Conservation (phyloP, 2,797 vertebrate species). For the Cynodonichthys magdalenae region DNA sequence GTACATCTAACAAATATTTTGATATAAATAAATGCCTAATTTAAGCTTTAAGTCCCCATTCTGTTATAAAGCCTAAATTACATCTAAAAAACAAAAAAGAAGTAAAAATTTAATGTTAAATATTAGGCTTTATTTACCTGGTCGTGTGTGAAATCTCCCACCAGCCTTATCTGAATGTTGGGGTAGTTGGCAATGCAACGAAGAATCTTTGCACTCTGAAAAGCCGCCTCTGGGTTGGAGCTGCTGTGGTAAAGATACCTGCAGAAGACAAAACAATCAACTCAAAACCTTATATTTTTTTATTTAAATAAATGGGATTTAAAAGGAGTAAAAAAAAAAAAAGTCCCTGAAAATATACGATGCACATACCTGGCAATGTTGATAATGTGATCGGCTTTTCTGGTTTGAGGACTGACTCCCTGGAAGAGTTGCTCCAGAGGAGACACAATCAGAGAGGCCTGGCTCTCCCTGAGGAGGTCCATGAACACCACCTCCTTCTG, state of each 20-base stretch:
- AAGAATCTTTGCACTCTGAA: conserved; percentile 95
- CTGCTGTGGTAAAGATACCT: conserved; percentile 94
- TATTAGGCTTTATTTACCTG: conserved; percentile 77
- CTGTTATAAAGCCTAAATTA: neutral
- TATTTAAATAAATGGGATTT: neutral
- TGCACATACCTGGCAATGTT: conserved; percentile 91
- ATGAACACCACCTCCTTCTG: conserved; percentile 96
- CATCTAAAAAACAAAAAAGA: neutral
- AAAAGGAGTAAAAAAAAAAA: neutral
- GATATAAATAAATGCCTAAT: no score
- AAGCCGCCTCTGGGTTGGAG: conserved; percentile 92
- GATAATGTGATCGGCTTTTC: conserved; percentile 94
- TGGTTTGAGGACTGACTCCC: conserved; percentile 93
- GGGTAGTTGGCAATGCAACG: conserved; percentile 92
- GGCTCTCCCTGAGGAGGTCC: conserved; percentile 95
- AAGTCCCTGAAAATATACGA: neutral
- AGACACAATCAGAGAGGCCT: conserved; percentile 91
- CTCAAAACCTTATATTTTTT: neutral
- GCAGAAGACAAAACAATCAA: conserved; percentile 19
- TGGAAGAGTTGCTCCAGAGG: conserved; percentile 95
- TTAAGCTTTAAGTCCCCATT: neutral
- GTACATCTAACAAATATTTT: no score
- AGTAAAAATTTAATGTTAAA: neutral
- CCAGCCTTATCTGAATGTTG: conserved; percentile 93
- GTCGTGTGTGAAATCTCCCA: conserved; percentile 97